Conservation (phyloP, 1,140 invertebrate genomes). For the Glossosoma conforme region DNA sequence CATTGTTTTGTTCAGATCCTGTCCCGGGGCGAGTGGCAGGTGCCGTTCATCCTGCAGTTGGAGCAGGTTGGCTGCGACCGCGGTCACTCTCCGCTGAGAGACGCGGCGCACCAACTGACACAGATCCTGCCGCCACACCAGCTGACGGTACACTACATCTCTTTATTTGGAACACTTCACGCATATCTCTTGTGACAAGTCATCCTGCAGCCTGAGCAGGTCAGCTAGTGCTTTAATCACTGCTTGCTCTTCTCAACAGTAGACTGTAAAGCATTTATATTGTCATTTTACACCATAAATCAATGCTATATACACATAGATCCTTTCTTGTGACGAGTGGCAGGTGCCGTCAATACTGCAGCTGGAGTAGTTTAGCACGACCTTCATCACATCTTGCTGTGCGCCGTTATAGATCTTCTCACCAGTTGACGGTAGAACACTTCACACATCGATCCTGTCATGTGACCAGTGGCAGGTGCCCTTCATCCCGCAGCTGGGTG, state of each 20-base stretch:
- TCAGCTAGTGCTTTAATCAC: too few species aligned
- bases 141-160: conserved; percentile 47
- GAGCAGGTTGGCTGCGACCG: conserved; percentile 83
- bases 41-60: conserved; percentile 86
- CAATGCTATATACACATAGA: too few species aligned
- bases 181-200: too few species aligned
- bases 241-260: too few species aligned
- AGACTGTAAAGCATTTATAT: too few species aligned
- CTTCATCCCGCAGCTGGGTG: too few species aligned
- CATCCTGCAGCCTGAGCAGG: too few species aligned
- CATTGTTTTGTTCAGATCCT: conserved; percentile 39
- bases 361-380: conserved; percentile 81
- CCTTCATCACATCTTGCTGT: conserved; percentile 69
- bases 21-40: conserved; percentile 74
- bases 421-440: conserved; percentile 57
- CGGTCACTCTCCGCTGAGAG: conserved; percentile 72
- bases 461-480: too few species aligned
- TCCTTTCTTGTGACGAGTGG: conserved; percentile 67
- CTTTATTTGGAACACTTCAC: too few species aligned
- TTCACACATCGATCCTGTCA: too few species aligned
- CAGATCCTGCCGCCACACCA: conserved; percentile 85
- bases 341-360: conserved; percentile 88
- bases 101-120: conserved; percentile 80
- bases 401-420: conserved; percentile 83
- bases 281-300: too few species aligned